phyloP scores from a whole-genome alignment of 2,113 vertebrate genomes.

The Calyptomena viridis region DNA sequence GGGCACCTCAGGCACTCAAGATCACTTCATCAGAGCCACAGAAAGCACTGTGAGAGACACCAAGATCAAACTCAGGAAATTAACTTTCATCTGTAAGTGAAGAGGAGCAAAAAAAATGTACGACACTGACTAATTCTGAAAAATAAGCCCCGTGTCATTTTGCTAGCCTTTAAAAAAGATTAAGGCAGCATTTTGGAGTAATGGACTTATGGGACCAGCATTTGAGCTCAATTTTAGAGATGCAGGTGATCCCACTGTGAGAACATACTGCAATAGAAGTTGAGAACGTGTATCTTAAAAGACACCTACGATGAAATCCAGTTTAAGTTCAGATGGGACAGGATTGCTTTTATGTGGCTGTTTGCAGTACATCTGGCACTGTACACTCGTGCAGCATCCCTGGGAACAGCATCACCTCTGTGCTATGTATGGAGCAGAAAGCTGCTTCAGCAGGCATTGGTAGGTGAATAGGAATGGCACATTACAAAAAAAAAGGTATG shows the following conservation, averaged over 20 bases:
- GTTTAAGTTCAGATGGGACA: not conserved
- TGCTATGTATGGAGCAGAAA: not conserved
- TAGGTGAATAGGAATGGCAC: not conserved
- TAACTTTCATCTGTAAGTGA: not conserved
- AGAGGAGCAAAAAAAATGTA: not conserved
- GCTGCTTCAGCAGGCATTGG: not conserved
- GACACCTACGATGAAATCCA: not conserved
- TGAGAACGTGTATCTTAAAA: not conserved
- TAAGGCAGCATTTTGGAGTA: not conserved
- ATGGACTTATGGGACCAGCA: not conserved
- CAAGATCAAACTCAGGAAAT: not conserved
- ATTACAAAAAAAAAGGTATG: not conserved
- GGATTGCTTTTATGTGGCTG: not conserved
- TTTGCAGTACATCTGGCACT: not conserved
- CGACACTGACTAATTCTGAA: not conserved
- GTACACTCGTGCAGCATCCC: not conserved
- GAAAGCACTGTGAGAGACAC: not conserved
- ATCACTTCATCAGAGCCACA: not conserved
- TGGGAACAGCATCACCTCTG: accelerated
- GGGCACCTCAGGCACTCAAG: not conserved
- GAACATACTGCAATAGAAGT: not conserved
- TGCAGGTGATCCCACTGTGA: not conserved
- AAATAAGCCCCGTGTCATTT: not conserved
- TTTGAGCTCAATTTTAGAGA: not conserved
- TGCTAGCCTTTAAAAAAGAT: not conserved